Conservation (phyloP, 2,888 invertebrate genomes). For the Caenorhabditis panamensis region DNA sequence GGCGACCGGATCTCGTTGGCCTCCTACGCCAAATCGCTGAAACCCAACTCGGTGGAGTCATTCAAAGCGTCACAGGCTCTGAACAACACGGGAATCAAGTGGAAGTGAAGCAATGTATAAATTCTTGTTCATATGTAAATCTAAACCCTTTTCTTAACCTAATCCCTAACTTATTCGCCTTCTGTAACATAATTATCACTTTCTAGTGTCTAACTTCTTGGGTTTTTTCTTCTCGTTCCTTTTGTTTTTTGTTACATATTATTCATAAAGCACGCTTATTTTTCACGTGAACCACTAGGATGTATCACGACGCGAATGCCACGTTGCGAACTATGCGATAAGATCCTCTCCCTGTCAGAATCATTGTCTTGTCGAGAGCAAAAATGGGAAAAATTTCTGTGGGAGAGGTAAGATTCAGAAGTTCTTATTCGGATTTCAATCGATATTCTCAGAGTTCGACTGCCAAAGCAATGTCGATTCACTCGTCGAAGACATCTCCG, state of each 20-base stretch:
- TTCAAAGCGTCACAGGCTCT: conserved; percentile 72
- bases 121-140: conserved; percentile 1
- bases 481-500: neutral
- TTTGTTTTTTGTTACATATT: neutral
- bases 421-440: neutral
- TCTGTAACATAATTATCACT: conserved; percentile 10
- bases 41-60: conserved; percentile 72
- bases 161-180: neutral
- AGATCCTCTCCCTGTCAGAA: neutral
- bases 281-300: neutral
- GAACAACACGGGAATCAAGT: conserved; percentile 66
- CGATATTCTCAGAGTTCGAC: neutral
- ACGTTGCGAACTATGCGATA: no score
- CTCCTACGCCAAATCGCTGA: conserved; percentile 65
- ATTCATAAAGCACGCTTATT: neutral
- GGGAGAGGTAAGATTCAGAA: neutral
- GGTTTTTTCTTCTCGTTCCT: neutral
- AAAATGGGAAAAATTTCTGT: conserved; percentile 23
- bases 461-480: neutral
- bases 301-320: no score
- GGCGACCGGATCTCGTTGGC: conserved; percentile 69
- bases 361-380: neutral
- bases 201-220: neutral
- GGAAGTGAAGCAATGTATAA: conserved; percentile 33
- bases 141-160: neutral